Percentiles rank a stretch among this genome's conserved stretches.
These are phyloP conservation scores for Craterocephalus amniculus DNA, from an alignment of 2,797 vertebrate species.

Conservation along the genomic window DNA sequence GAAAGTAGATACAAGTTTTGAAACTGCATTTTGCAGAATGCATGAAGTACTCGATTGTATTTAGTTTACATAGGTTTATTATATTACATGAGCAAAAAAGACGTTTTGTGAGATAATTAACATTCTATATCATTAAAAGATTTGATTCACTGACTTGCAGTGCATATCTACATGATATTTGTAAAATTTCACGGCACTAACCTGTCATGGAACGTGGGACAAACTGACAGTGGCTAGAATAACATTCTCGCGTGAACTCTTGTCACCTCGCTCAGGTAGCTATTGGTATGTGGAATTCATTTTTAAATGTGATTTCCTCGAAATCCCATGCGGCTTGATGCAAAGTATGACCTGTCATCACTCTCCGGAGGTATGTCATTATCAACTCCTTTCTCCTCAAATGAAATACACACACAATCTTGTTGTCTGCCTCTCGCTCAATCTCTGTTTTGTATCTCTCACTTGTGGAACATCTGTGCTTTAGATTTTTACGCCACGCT, in stretches of 20 bases:
- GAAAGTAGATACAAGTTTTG: conserved; percentile 28
- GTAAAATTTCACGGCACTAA: neutral
- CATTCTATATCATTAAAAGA: conserved; percentile 9
- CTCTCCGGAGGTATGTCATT: conserved; percentile 27
- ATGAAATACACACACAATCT: conserved; percentile 5
- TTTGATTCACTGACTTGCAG: neutral
- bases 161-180: neutral
- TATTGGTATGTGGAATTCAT: neutral
- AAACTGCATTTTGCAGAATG: conserved; percentile 30
- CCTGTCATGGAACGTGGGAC: neutral
- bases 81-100: neutral
- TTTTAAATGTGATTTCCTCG: neutral
- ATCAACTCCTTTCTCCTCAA: conserved; percentile 15
- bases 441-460: conserved; percentile 18
- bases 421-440: conserved; percentile 15
- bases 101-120: conserved; percentile 18
- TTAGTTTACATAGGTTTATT: conserved; percentile 4
- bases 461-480: conserved; percentile 59
- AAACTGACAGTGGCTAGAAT: neutral
- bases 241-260: neutral
- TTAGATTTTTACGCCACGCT: conserved; percentile 57
- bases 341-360: conserved; percentile 33
- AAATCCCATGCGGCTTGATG: conserved; percentile 2
- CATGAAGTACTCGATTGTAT: conserved; percentile 36
- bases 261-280: neutral